Evolutionary conservation across 2,113 vertebrate species (phyloP).

Genomic region (Todiramphus saurophagus): DNA sequence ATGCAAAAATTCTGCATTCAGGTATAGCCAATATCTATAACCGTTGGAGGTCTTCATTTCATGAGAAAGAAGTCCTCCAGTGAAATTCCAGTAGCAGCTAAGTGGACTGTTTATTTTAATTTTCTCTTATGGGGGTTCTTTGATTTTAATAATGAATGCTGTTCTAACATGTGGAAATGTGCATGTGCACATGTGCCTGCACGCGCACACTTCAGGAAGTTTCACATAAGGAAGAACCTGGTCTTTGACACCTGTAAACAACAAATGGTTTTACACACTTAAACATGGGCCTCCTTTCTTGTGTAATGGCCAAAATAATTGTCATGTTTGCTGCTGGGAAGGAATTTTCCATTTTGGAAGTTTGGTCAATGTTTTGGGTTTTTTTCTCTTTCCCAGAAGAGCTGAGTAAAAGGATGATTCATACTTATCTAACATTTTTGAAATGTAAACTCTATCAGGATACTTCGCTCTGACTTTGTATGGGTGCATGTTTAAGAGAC

Average conservation of each 20-base stretch:
- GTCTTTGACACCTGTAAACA: not conserved
- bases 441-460: not conserved
- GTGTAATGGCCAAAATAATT: not conserved
- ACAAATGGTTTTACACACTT: not conserved
- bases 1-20: not conserved
- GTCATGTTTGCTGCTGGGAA: not conserved
- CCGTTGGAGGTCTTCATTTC: not conserved
- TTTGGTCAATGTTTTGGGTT: not conserved
- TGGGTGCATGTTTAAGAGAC: not conserved
- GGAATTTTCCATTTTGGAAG: not conserved
- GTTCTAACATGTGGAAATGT: not conserved
- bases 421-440: not conserved
- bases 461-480: not conserved
- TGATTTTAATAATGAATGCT: not conserved
- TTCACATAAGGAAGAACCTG: not conserved
- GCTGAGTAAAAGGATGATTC: not conserved
- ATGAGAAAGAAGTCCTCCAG: not conserved
- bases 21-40: not conserved
- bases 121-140: not conserved
- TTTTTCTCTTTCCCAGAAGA: not conserved
- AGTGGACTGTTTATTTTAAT: slow-evolving; percentile 26
- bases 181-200: rapidly evolving
- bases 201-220: not conserved
- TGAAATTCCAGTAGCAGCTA: not conserved
- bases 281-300: not conserved